Evolutionary conservation across 2,888 invertebrate genomes (phyloP).

Genomic region (Melitaea athalia): DNA sequence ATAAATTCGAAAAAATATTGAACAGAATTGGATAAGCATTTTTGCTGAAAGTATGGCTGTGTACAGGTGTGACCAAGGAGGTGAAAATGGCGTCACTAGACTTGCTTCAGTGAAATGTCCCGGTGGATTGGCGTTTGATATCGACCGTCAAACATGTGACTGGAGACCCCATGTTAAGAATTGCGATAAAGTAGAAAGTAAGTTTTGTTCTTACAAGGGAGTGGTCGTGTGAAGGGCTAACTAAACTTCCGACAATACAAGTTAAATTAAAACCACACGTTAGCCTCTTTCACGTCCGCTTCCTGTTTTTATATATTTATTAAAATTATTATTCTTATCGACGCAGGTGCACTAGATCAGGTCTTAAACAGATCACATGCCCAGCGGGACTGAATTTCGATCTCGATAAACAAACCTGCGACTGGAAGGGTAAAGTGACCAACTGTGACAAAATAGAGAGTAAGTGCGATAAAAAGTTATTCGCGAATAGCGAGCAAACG

Average conservation of each 20-base stretch:
- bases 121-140: slow-evolving; percentile 95
- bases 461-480: slow-evolving; percentile 87
- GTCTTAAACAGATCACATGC: slow-evolving; percentile 98
- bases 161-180: slow-evolving; percentile 98
- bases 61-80: slow-evolving; percentile 95
- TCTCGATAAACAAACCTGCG: slow-evolving; percentile 98
- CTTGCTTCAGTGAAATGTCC: slow-evolving; percentile 95
- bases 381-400: slow-evolving; percentile 98
- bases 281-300: slow-evolving; percentile 74
- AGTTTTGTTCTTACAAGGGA: slow-evolving; percentile 82
- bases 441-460: slow-evolving; percentile 98
- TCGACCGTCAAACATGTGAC: slow-evolving; percentile 96
- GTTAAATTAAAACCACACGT: slow-evolving; percentile 33
- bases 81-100: slow-evolving; percentile 92
- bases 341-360: slow-evolving; percentile 95
- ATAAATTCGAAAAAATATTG: neutral
- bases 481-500: slow-evolving; percentile 76
- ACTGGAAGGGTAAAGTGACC: slow-evolving; percentile 99
- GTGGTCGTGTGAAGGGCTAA: slow-evolving; percentile 74
- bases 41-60: slow-evolving; percentile 68
- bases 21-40: slow-evolving; percentile 21
- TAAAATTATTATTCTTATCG: slow-evolving; percentile 81
- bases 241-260: slow-evolving; percentile 52
- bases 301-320: slow-evolving; percentile 64
- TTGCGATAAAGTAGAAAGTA: slow-evolving; percentile 96